Base-by-base conservation (phyloP, 53 echinoderm and acorn worm genomes). In the Actinopyga echinites region DNA sequence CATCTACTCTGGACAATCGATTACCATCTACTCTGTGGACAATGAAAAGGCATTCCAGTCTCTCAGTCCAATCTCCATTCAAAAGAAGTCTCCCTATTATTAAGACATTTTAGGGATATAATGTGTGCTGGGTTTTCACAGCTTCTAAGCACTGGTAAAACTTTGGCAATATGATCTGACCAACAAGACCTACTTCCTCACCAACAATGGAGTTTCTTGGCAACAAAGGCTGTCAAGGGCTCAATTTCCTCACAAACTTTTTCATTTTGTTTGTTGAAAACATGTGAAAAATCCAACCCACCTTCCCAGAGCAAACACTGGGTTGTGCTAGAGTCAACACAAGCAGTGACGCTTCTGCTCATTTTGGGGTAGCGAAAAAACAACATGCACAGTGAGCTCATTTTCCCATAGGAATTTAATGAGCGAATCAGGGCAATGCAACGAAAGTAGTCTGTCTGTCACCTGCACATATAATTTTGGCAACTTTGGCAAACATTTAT, bases 401-500 rank as follows among this genome's bases (percentile, higher is more conserved):
- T 43, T 23, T 69, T 40, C 69, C 69, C 69, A 42, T 1, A 13
- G 40, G 69, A 69, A 69, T 69, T 69, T 69, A 38, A 69, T 69
- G 42, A 69, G 69, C 40, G 20, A 21, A 23, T 31, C 69, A n/a
- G 25, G 37, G 23, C 42, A 69, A 69, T 38, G 38, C 40, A 40
- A 69, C 11, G 69, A 11, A n/a, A 38, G 69, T 42, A 21, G 43
- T 69, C 69, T 69, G 42, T 21, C 42, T 69, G 69, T 69, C 69
- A 69, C 40, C 69, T 69, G 69, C 69, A 42, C 37, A 38, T 32
- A 69, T 38, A 69, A 69, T 69, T 69, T 38, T 69, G 69, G 42
- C 43, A 69, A 69, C 69, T 69, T 69, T 69, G 69, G 69, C 69
- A 69, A 69, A 69, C 69, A 69, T 38, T 69, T 38, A 69, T 69